Conservation (phyloP, 2,888 invertebrate species). For the Erebia ligea region DNA sequence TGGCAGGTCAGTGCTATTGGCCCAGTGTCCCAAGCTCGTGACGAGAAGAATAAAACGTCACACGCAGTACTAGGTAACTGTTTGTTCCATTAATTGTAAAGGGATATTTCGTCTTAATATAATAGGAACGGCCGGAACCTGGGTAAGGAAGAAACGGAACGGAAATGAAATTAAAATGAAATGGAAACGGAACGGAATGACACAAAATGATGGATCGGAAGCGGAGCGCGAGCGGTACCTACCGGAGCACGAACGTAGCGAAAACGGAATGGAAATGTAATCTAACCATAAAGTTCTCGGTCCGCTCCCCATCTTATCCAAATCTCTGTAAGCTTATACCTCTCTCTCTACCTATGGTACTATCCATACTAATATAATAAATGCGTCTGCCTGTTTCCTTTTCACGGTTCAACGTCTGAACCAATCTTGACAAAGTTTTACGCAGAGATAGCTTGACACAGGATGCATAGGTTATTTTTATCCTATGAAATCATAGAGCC, state of each 20-base stretch:
- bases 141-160: neutral
- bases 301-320: neutral
- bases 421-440: no score
- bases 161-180: neutral
- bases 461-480: no score
- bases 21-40: neutral
- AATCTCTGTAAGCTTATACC: no score
- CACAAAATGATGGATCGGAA: no score
- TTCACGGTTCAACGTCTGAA: no score
- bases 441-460: no score
- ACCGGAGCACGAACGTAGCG: no score
- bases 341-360: no score
- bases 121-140: neutral
- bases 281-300: neutral
- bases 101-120: neutral
- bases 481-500: no score
- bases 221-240: no score
- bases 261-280: neutral
- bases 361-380: no score
- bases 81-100: neutral
- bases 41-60: slow-evolving; percentile 2
- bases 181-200: neutral
- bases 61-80: neutral
- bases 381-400: no score
- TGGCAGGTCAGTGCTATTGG: neutral